phyloP scores from a whole-genome alignment of 2,113 vertebrate species.

The Promerops cafer region DNA sequence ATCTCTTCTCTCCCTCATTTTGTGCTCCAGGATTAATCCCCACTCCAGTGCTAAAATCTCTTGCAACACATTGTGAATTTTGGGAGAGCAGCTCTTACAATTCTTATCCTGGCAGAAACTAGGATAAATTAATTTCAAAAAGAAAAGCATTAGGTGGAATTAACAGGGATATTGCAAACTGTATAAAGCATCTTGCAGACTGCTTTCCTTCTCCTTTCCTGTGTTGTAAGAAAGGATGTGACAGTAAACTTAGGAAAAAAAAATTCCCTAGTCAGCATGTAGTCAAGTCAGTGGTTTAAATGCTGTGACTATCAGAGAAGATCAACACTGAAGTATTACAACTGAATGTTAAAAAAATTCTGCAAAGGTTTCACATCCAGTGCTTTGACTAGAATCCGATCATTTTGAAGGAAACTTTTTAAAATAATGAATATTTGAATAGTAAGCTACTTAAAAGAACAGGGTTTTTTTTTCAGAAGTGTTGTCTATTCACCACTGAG shows the following conservation, averaged over 20 bases:
- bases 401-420: background rate
- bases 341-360: background rate
- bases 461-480: background rate
- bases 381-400: background rate
- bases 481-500: background rate
- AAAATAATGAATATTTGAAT: background rate
- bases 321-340: background rate
- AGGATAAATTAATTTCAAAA: background rate
- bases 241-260: background rate
- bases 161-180: background rate
- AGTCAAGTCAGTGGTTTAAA: background rate
- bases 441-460: background rate
- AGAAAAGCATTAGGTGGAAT: background rate
- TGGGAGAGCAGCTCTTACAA: background rate
- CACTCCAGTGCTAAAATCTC: background rate
- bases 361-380: background rate
- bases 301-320: background rate
- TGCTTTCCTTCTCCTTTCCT: background rate
- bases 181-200: background rate
- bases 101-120: background rate
- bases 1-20: background rate
- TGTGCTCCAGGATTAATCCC: background rate
- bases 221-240: background rate
- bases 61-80: background rate
- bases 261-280: background rate